Evolutionary conservation across 2,797 vertebrate genomes (phyloP).

Genomic region (Gobionotothen gibberifrons): DNA sequence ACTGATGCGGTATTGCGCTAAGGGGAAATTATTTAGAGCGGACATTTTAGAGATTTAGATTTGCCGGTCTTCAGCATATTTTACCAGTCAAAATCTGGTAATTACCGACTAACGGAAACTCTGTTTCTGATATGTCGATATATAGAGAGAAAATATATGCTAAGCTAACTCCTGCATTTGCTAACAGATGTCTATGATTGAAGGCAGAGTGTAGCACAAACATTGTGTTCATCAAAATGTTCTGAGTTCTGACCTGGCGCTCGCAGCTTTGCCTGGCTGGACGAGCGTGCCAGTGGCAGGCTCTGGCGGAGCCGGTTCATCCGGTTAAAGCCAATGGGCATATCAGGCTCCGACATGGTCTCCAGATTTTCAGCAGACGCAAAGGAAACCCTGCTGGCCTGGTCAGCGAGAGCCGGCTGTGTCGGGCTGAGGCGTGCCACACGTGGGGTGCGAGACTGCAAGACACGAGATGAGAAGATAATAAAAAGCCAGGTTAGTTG

Average conservation of each 20-base stretch:
- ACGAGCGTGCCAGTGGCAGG: conserved; percentile 93
- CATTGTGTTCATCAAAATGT: neutral
- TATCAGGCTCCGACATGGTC: conserved; percentile 94
- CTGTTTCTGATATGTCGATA: too few relatives aligned
- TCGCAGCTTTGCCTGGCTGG: conserved; percentile 95
- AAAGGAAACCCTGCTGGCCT: conserved; percentile 91
- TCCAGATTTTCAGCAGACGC: conserved; percentile 95
- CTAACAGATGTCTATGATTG: neutral
- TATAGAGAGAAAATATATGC: too few relatives aligned
- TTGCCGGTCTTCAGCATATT: too few relatives aligned
- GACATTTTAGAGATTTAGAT: too few relatives aligned
- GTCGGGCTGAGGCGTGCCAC: conserved; percentile 86
- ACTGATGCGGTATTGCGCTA: too few relatives aligned
- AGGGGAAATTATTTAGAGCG: too few relatives aligned
- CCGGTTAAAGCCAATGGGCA: conserved; percentile 94
- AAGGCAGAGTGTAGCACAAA: neutral
- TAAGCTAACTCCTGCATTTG: neutral
- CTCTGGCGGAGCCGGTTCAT: conserved; percentile 98
- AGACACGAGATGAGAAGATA: conserved; percentile 15
- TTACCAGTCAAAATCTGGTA: too few relatives aligned
- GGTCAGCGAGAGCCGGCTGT: conserved; percentile 91
- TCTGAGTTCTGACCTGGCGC: conserved; percentile 88
- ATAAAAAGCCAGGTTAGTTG: neutral
- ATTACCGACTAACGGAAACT: too few relatives aligned
- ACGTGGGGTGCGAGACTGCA: conserved; percentile 81